Evolutionary conservation across 2,113 vertebrate genomes (phyloP).

Genomic region (Entomyzon cyanotis): DNA sequence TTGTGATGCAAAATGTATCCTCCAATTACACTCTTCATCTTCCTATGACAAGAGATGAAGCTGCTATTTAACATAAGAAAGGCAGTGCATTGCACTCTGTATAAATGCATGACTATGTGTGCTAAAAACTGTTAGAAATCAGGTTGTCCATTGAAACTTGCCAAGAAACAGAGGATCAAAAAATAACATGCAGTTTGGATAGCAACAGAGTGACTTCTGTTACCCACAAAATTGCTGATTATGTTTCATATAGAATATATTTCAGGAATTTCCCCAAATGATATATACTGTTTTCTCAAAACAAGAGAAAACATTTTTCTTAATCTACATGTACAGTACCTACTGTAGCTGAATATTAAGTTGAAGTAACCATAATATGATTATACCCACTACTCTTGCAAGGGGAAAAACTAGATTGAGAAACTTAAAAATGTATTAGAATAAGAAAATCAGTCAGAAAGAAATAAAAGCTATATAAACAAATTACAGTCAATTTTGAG

Average conservation of each 20-base stretch:
- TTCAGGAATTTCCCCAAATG: background rate
- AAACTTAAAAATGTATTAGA: conserved; percentile 3
- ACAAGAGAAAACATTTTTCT: background rate
- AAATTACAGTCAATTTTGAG: conserved; percentile 24
- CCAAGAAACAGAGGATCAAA: background rate
- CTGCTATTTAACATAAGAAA: background rate
- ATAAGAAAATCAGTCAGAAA: background rate
- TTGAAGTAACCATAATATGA: background rate
- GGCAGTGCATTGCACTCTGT: background rate
- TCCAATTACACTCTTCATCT: background rate
- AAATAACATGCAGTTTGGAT: background rate
- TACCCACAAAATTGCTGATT: background rate
- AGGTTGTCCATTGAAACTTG: background rate
- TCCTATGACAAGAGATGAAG: background rate
- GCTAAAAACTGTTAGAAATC: background rate
- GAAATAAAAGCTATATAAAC: conserved; percentile 2
- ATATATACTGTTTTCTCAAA: background rate
- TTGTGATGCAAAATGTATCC: background rate
- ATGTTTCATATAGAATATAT: background rate
- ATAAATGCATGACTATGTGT: background rate
- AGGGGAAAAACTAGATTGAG: background rate
- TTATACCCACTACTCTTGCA: background rate
- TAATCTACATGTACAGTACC: background rate
- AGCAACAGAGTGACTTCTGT: background rate
- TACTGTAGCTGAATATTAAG: background rate